Conservation (phyloP, 2,113 vertebrate genomes). For the Mirounga angustirostris region DNA sequence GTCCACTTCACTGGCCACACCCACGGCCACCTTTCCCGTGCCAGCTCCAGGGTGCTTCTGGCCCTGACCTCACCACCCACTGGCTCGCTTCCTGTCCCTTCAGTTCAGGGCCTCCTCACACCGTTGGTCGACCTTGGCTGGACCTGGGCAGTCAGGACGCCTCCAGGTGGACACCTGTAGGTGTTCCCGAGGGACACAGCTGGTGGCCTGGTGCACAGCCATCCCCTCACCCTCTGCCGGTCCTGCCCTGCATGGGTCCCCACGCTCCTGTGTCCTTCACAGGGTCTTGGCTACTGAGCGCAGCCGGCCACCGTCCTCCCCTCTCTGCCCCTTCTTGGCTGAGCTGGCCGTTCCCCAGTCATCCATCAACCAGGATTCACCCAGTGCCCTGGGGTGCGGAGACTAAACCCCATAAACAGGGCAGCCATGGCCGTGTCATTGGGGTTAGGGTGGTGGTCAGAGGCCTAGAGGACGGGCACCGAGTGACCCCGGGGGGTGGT, state of each 20-base stretch:
- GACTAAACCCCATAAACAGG: background rate
- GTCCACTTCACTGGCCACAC: rapidly evolving
- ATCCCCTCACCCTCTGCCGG: background rate
- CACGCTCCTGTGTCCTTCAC: background rate
- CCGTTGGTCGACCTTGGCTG: background rate
- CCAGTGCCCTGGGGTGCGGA: background rate
- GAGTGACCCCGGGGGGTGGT: background rate
- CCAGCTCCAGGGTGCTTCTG: background rate
- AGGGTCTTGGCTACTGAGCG: background rate
- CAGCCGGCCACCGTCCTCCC: rapidly evolving
- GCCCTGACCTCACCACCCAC: background rate
- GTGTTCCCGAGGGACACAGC: background rate
- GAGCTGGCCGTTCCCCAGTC: background rate
- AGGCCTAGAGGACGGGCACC: background rate
- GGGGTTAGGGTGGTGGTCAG: background rate
- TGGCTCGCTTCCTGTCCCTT: background rate
- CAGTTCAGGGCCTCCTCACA: background rate
- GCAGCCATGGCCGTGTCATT: too few species aligned
- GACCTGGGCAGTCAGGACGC: background rate
- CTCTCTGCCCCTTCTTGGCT: background rate
- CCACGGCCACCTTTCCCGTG: background rate
- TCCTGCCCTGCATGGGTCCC: background rate
- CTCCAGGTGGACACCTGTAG: too few species aligned
- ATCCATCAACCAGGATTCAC: rapidly evolving
- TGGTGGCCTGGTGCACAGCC: background rate